Evolutionary conservation across 2,113 vertebrate genomes (phyloP).

Genomic region (Amblyopsis rosae): DNA sequence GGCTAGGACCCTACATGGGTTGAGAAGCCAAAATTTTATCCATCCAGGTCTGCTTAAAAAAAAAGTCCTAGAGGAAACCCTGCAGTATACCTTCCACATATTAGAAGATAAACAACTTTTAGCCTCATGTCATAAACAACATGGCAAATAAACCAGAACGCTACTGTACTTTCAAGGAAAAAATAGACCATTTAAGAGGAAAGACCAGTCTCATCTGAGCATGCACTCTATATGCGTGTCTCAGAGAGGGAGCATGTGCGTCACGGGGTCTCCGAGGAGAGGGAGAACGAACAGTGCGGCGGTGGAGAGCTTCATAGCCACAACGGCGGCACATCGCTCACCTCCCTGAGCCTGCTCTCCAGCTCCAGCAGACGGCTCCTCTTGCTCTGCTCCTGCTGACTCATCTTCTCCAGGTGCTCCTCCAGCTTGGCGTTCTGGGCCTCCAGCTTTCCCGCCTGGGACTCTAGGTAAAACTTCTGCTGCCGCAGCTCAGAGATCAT

Average conservation of each 20-base stretch:
- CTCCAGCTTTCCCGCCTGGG: conserved; percentile 95
- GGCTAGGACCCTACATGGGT: too few relatives aligned
- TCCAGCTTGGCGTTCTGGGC: conserved; percentile 97
- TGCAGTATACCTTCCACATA: too few relatives aligned
- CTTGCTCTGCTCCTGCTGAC: conserved; percentile 93
- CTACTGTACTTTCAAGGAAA: too few relatives aligned
- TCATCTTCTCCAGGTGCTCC: conserved; percentile 95
- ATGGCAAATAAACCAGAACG: too few relatives aligned
- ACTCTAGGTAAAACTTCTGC: conserved; percentile 95
- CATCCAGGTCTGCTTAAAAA: too few relatives aligned
- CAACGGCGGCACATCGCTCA: conserved; percentile 31
- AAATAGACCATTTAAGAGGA: too few relatives aligned
- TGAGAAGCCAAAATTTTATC: too few relatives aligned
- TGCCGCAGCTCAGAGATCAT: conserved; percentile 99
- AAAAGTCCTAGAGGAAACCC: too few relatives aligned
- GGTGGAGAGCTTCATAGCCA: conserved; percentile 33
- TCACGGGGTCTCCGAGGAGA: conserved; percentile 42
- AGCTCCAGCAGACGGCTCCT: conserved; percentile 90
- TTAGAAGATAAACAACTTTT: too few relatives aligned
- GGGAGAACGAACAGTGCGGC: neutral
- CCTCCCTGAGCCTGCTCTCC: conserved; percentile 84
- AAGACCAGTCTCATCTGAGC: neutral
- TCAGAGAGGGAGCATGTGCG: conserved; percentile 7
- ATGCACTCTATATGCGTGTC: conserved; percentile 17
- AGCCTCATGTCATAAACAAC: too few relatives aligned